Base-by-base conservation (phyloP, 2,888 invertebrate species). In the Allygus modestus region DNA sequence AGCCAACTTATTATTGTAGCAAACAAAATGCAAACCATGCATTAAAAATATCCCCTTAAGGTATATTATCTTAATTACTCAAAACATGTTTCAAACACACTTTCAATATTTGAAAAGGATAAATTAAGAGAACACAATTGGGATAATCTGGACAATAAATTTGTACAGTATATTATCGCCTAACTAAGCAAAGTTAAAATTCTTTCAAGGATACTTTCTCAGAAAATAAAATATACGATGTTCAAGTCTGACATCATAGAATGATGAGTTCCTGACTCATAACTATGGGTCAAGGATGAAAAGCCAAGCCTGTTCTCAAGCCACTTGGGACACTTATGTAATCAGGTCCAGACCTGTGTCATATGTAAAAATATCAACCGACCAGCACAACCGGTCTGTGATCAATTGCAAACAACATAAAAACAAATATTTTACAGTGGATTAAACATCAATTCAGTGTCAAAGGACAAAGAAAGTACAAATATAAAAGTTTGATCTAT, bases 261-360 rank as follows among this genome's bases (percentile, higher is more conserved):
- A 5, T 26, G 58, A 58, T 58, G 5, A 31, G 65, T 17, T 11
- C 1, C 12, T 65, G 65, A 65, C 28, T 65, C 65, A 65, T 12
- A 65, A 31, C 65, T 17, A 15, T 65, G 65, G 65, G 65, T 65
- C 65, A 65, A 65, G 65, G 65, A 31, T 65, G 31, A 65, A 31
- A 15, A 15, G 26, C 28, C 65, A 28, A 65, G 65, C 28, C 65
- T 65, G 20, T 20, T 1, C 2, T 12, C 46, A 58, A 58, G 58
- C 20, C 12, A 12, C 28, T 17, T 5, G 28, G 31, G 65, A 31
- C 65, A 65, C 65, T 7, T 28, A 5, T 31, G 15, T 28, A 65
- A 65, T 31, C 12, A 65, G 17, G 2, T 58, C 58, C 26, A 26
- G 26, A 15, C 65, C 1, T 65, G 58, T 58, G 65, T 65, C 65